Base-by-base conservation (phyloP, 2,888 invertebrate genomes). In the Netelia virgata region DNA sequence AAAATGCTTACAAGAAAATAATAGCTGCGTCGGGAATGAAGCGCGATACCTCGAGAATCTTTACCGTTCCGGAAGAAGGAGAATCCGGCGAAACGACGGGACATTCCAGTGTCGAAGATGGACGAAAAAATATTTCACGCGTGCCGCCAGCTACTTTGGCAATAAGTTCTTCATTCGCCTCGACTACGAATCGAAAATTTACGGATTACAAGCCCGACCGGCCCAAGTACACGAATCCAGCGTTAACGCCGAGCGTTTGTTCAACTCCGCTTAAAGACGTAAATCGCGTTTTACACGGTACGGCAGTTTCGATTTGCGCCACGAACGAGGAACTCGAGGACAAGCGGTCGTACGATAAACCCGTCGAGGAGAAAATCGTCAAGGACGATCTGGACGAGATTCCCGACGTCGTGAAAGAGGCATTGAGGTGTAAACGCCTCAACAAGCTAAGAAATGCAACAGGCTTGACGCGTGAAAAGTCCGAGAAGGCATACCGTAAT, bases 1-100 rank as follows among this genome's bases (percentile, higher is more conserved):
- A 85, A 61, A 69, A 20, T 61, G 66, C 73, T 9, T 85, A 85
- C 50, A 87, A 87, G 53, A 87, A 87, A 36, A 78, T 86, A 64
- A 88, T 80, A 36, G 81, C 77, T 92, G 78, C 95, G 0, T 95
- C 95, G 1, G 95, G 95, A 50, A 96, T 97, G 95, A 97, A 97
- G 93, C 94, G 97, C 72, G 97, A 97, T 91, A 96, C 96, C 86
- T 97, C 97, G 0, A 93, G 97, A 1, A 96, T 97, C 47, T 97
- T 97, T 90, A 97, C 97, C 3, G 97, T 97, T 72, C 97, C 97
- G 1, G 97, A 97, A 94, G 97, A 97, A 91, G 96, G 96, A 69
- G 94, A 93, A 41, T 88, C 92, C 11, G 92, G 93, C 57, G 84
- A 85, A 11, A 72, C 74, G 3, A 83, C 86, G 43, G 36, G 57